These are phyloP conservation scores for Erethizon dorsatum DNA, from an alignment of 2,797 vertebrate genomes.

Conservation along the genomic window DNA sequence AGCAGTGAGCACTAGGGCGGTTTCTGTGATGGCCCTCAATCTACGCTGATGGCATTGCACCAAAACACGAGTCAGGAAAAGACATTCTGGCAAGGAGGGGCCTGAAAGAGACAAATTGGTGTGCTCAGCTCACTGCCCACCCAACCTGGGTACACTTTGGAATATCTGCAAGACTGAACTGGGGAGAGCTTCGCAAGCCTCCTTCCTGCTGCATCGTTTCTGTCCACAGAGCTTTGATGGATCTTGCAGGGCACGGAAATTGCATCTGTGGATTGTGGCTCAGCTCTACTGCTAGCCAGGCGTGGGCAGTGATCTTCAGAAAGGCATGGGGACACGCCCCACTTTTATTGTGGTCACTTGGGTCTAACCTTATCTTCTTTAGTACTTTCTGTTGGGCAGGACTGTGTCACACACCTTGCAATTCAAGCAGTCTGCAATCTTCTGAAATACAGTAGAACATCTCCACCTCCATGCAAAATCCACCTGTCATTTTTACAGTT, in stretches of 20 bases:
- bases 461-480: background rate
- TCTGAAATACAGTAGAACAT: background rate
- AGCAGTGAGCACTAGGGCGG: background rate
- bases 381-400: background rate
- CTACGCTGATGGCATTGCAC: background rate
- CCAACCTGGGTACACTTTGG: background rate
- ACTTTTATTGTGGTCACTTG: background rate
- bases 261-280: background rate
- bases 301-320: background rate
- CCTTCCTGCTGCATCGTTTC: background rate
- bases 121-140: background rate
- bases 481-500: background rate
- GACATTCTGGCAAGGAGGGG: background rate
- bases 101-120: background rate
- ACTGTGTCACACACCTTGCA: background rate
- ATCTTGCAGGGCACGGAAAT: background rate
- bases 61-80: background rate
- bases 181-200: background rate
- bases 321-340: background rate
- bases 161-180: background rate
- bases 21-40: background rate
- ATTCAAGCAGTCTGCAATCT: background rate
- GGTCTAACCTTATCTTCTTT: background rate
- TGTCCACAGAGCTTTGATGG: background rate
- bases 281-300: background rate